Percentiles rank a stretch among this genome's conserved stretches.
phyloP scores from a whole-genome alignment of 2,888 invertebrate species.

The Eupithecia abbreviata region DNA sequence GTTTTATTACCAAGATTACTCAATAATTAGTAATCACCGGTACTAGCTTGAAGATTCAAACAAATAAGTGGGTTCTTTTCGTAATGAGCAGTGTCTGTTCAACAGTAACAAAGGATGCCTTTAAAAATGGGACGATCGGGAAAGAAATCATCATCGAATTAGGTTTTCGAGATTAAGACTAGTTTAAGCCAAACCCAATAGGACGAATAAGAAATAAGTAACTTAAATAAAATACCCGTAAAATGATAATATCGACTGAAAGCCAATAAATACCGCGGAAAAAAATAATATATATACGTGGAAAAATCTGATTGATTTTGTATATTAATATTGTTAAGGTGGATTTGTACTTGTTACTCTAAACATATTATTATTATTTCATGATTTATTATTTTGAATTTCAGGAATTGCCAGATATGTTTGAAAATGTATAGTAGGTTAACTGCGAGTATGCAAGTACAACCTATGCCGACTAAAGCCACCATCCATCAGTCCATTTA shows the following conservation, averaged over 20 bases:
- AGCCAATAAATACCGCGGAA: not conserved
- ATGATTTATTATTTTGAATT: not conserved
- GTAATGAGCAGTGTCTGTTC: too few relatives aligned
- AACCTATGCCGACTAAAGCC: not conserved
- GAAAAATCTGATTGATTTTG: not conserved
- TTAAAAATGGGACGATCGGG: too few relatives aligned
- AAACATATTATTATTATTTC: too few relatives aligned
- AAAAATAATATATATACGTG: too few relatives aligned
- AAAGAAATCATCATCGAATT: too few relatives aligned
- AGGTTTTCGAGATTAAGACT: too few relatives aligned
- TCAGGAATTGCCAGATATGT: constrained; percentile 1
- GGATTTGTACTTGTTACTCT: not conserved
- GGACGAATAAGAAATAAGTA: too few relatives aligned
- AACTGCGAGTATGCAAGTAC: not conserved
- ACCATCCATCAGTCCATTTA: not conserved
- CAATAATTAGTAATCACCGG: too few relatives aligned
- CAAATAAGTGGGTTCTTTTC: too few relatives aligned
- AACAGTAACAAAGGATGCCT: too few relatives aligned
- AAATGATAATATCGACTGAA: not conserved
- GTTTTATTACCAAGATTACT: not conserved
- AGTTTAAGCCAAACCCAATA: too few relatives aligned
- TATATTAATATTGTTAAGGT: not conserved
- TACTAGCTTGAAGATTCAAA: not conserved
- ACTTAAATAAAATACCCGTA: not conserved
- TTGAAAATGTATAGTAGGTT: not conserved